Evolutionary conservation across 2,797 vertebrate genomes (phyloP), one percentile per base, ranked within the genome.

Genomic region (Takifugu rubripes): DNA sequence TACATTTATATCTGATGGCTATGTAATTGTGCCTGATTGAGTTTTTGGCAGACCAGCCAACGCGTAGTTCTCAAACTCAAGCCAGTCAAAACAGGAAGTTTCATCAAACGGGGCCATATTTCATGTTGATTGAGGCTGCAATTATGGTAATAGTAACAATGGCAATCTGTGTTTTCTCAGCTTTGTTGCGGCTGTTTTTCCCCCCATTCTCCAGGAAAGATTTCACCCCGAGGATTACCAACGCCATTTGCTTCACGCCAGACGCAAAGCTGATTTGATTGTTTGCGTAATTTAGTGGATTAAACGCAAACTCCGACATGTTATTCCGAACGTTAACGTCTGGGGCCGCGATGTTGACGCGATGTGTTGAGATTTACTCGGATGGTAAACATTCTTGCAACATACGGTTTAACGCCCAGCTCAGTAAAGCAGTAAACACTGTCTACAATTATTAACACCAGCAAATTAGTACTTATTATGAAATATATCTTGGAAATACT

Each of bases 1-100:
- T 91, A 92, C 84, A 86, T 87, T 92, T 92, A 87, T 86, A 89
- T 92, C 89, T 90, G 90, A 91, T 90, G 88, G 85, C 87, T 79
- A 87, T 79, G 84, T 91, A 89, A 91, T 91, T 90, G 85, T 56
- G 79, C 83, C 82, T 91, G 91, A 92, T 92, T 90, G 88, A 88
- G 86, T 91, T 91, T 89, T 90, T 90, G 83, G 84, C 78, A 64
- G 52, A n/a, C 53, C 82, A 84, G 85, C 84, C 76, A 87, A 84
- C 80, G 81, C 84, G 82, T 73, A 70, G 70, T 72, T 86, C 68
- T 70, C 72, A 79, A 86, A 87, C 77, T 75, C 70, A 59, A 81
- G 85, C 86, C 82, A 88, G 89, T 88, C 87, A 88, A 84, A 87
- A 85, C 85, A 90, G 87, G 82, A 91, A 87, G 85, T 80, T 82